These are phyloP conservation scores for Eutolmus rufibarbis DNA, from an alignment of 2,888 invertebrate genomes.

Conservation along the genomic window DNA sequence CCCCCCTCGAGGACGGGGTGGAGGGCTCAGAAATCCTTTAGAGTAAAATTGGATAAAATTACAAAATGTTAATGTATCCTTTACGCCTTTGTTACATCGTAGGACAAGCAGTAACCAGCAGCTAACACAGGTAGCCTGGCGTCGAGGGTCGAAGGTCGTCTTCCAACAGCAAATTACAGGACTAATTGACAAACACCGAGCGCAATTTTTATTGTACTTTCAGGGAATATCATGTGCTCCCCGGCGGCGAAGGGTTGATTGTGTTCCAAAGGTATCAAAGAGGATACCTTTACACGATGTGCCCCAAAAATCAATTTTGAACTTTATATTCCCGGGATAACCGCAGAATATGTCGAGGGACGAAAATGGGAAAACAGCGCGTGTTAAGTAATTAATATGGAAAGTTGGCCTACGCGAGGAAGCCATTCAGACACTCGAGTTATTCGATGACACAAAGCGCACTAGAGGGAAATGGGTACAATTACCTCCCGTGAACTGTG, in stretches of 20 bases:
- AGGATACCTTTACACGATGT: slow-evolving; percentile 20
- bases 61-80: slow-evolving; percentile 43
- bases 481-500: neutral
- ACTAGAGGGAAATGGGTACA: neutral
- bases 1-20: neutral
- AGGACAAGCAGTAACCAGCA: slow-evolving; percentile 35
- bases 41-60: slow-evolving; percentile 43
- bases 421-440: slow-evolving; percentile 25
- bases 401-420: slow-evolving; percentile 25
- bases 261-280: neutral
- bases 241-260: neutral
- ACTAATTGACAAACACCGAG: slow-evolving; percentile 38
- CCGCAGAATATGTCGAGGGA: slow-evolving; percentile 34
- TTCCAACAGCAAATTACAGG: slow-evolving; percentile 38
- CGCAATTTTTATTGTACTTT: slow-evolving; percentile 34
- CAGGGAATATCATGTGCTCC: neutral
- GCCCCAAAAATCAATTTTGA: slow-evolving; percentile 36
- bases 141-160: slow-evolving; percentile 30
- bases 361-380: neutral
- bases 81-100: slow-evolving; percentile 37
- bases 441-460: slow-evolving; percentile 12
- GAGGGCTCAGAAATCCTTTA: slow-evolving; percentile 1
- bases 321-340: slow-evolving; percentile 36
- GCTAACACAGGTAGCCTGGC: slow-evolving; percentile 20
- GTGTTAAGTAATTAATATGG: slow-evolving; percentile 39